Base-by-base conservation (phyloP, 2,888 invertebrate species). In the Phengaris arion region DNA sequence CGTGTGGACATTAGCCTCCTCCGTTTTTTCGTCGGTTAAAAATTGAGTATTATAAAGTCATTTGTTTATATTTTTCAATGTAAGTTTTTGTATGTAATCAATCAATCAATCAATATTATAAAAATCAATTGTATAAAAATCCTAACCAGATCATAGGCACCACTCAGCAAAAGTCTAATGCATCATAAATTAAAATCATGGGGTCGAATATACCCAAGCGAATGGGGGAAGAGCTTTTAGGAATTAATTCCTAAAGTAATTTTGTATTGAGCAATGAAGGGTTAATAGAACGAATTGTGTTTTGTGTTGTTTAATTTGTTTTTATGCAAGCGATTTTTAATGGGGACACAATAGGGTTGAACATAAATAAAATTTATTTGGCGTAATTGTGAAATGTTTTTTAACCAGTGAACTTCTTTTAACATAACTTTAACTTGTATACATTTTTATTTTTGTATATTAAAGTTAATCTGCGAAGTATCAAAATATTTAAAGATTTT, bases 261-360 rank as follows among this genome's bases (percentile, higher is more conserved):
- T 88, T 87, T 85, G 89, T 90, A 87, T 89, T 82, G 81, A 83
- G 79, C 82, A 82, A 79, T 83, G 82, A 84, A 86, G 90, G 91
- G 90, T 91, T 90, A 89, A 89, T 85, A 83, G 83, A 82, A 82
- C 83, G 83, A 89, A 87, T 90, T 85, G 86, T 87, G 90, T 90
- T 92, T 90, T 91, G 89, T 89, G 88, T 85, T 86, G 87, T 91
- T 88, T 91, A 92, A 92, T 92, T 91, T 91, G 91, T 89, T 89
- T 64, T 87, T 84, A 80, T 78, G 74, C 82, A 84, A 85, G 81
- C 82, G 82, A 80, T 84, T 81, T 81, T 79, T 79, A 79, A 81
- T 52, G 84, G 82, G 80, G 78, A 74, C 76, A 74, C 51, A 48
- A 54, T 54, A 54, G 72, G 51, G 54, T 52, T 48, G 69, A 48